phyloP scores from a whole-genome alignment of 2,888 invertebrate species.

The Cecidostiba fungosa region DNA sequence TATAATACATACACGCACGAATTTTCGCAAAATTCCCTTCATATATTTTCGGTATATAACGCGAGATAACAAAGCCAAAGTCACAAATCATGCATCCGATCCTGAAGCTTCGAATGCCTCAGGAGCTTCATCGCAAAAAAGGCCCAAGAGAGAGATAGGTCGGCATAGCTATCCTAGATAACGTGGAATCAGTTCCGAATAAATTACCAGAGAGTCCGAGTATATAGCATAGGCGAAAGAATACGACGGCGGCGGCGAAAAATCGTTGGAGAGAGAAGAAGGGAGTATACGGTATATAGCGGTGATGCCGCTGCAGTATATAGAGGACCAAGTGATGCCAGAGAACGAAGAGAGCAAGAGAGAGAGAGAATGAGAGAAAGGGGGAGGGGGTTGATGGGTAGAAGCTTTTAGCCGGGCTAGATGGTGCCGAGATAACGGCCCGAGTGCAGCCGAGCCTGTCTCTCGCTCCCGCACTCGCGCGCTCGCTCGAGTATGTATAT shows the following conservation, averaged over 20 bases:
- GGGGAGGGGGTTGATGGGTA: slow-evolving; percentile 76
- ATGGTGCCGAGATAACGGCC: slow-evolving; percentile 80
- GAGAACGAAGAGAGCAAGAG: neutral
- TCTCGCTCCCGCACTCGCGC: slow-evolving; percentile 54
- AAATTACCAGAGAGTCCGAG: slow-evolving; percentile 3
- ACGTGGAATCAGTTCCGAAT: slow-evolving; percentile 13
- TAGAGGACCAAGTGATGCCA: slow-evolving; percentile 6
- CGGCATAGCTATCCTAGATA: slow-evolving; percentile 11
- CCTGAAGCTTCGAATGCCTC: neutral
- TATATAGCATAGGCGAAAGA: slow-evolving; percentile 12
- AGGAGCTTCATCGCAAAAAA: neutral
- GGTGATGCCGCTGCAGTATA: neutral
- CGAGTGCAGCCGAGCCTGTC: slow-evolving; percentile 70
- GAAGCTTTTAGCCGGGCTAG: slow-evolving; percentile 80
- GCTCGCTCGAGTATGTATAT: neutral
- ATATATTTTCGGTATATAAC: neutral
- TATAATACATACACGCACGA: too few relatives aligned
- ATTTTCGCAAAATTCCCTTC: neutral
- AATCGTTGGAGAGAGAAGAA: slow-evolving; percentile 2
- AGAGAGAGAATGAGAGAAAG: slow-evolving; percentile 7
- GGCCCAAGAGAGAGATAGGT: neutral
- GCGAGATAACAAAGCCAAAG: neutral
- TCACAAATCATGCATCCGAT: neutral
- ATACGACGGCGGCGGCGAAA: slow-evolving; percentile 3
- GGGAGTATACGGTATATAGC: neutral